These are phyloP conservation scores for Drosophila gaucha DNA, from an alignment of 2,888 invertebrate genomes.

Conservation along the genomic window DNA sequence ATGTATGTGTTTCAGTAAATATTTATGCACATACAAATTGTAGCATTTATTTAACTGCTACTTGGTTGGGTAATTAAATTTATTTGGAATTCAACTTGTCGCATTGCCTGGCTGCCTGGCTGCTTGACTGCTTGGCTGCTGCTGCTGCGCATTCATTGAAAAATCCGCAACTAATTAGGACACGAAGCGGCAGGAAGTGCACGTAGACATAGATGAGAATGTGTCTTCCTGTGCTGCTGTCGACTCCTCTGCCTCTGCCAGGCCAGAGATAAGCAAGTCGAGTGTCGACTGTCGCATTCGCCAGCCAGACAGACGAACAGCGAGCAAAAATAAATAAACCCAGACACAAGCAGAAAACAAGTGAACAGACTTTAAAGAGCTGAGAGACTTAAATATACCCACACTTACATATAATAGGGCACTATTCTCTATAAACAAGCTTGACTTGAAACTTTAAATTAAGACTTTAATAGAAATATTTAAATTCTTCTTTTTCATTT, in stretches of 20 bases:
- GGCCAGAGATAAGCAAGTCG: constrained; percentile 43
- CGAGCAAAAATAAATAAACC: constrained; percentile 48
- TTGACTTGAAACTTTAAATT: background rate
- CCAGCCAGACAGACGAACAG: constrained; percentile 1
- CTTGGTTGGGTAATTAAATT: constrained; percentile 69
- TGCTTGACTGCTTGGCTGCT: constrained; percentile 20
- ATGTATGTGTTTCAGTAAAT: constrained; percentile 3
- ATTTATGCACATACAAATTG: constrained; percentile 21
- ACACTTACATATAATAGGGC: background rate
- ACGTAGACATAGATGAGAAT: constrained; percentile 24
- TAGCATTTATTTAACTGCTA: constrained; percentile 60
- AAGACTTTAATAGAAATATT: background rate
- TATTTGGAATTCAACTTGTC: constrained; percentile 70
- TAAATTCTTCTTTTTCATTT: too few relatives aligned
- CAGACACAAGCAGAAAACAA: constrained; percentile 28
- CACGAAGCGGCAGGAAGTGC: constrained; percentile 38
- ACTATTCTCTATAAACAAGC: background rate
- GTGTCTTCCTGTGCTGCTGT: constrained; percentile 21
- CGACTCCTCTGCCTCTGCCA: constrained; percentile 5
- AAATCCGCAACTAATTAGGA: constrained; percentile 77
- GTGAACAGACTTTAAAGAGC: background rate
- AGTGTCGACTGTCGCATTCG: constrained; percentile 35
- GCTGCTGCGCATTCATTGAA: constrained; percentile 58
- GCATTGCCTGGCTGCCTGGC: constrained; percentile 47
- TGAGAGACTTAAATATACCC: constrained; percentile 4